Evolutionary conservation across 2,797 vertebrate species (phyloP).

Genomic region (Xerus rutilus): DNA sequence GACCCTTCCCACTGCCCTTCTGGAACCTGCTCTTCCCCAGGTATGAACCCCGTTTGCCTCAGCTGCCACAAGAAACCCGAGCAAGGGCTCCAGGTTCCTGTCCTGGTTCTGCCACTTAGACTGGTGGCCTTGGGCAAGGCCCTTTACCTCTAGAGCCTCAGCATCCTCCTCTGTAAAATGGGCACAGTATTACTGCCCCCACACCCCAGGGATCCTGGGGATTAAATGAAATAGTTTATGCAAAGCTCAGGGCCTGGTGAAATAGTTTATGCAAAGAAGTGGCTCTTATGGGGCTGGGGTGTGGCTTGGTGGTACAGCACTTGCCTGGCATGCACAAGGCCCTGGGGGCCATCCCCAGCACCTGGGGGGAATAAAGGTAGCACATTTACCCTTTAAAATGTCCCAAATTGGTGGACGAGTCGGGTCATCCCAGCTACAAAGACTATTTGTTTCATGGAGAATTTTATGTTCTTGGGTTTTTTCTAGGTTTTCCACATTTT

Average conservation of each 20-base stretch:
- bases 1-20: not conserved
- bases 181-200: not conserved
- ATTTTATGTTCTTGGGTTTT: not conserved
- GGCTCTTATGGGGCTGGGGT: no score
- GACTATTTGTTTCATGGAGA: not conserved
- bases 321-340: no score
- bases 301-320: no score
- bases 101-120: not conserved
- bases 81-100: not conserved
- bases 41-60: fast-evolving
- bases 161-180: not conserved
- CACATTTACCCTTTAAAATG: not conserved
- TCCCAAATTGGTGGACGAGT: not conserved
- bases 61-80: fast-evolving
- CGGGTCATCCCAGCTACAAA: not conserved
- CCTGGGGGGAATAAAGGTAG: no score
- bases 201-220: not conserved
- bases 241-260: not conserved
- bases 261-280: not conserved
- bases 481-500: not conserved
- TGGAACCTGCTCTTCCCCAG: not conserved
- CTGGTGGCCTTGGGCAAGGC: not conserved
- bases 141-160: not conserved
- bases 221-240: not conserved
- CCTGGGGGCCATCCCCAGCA: not conserved